These are phyloP conservation scores for Amphipoea oculea DNA, from an alignment of 2,888 invertebrate genomes.

Conservation along the genomic window DNA sequence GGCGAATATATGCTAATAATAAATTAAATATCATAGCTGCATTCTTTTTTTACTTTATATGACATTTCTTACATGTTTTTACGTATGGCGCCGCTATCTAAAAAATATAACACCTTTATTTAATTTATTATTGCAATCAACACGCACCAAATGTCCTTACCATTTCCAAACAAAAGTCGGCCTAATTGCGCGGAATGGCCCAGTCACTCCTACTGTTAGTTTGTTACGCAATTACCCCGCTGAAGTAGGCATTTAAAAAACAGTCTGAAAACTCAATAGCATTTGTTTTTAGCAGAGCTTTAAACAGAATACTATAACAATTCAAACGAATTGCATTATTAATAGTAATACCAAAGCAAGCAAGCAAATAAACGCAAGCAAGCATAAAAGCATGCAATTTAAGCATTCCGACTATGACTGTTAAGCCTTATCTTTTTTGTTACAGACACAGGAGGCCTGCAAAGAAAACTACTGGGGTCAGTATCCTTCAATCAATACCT, in stretches of 20 bases:
- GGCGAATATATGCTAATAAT: no score
- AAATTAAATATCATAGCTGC: no score
- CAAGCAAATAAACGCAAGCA: background rate
- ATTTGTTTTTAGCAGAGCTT: background rate
- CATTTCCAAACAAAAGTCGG: no score
- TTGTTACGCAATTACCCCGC: no score
- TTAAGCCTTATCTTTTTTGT: slow-evolving; percentile 37
- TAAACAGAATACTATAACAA: background rate
- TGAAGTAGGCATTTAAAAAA: background rate
- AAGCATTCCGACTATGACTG: background rate
- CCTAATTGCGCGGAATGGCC: no score
- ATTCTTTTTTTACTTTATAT: no score
- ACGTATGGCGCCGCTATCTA: no score
- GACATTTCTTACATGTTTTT: no score
- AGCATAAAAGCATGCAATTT: background rate
- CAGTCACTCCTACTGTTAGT: no score
- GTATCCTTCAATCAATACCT: slow-evolving; percentile 50
- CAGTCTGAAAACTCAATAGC: background rate
- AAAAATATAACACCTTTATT: no score
- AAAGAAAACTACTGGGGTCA: slow-evolving; percentile 68
- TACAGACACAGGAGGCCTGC: slow-evolving; percentile 60
- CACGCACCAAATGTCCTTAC: no score
- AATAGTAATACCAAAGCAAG: background rate
- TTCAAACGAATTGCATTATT: background rate
- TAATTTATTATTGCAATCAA: no score